Base-by-base conservation (phyloP, 2,797 vertebrate genomes). In the Chanos chanos region DNA sequence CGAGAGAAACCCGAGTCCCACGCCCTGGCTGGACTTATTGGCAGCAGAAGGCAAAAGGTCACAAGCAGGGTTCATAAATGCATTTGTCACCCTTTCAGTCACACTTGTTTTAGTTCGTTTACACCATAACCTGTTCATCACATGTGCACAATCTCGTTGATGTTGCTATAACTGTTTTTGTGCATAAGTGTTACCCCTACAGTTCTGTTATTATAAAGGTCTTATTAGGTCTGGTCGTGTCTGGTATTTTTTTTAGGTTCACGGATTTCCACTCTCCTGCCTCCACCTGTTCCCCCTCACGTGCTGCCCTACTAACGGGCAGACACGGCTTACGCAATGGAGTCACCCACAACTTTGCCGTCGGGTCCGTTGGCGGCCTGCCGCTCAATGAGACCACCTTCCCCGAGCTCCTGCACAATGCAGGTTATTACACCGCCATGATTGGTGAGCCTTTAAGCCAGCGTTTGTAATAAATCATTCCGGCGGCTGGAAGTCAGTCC, bases 231-330 rank as follows among this genome's bases (percentile, higher is more conserved):
- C 2, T 4, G 16, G 2, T 44, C 5, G 16, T 55, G 49, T 47
- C n/a, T 28, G 3, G 21, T 45, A 7, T 13, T 50, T 47, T 3
- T 2, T 9, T 7, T 75, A 99, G 97, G 74, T 89, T 99, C 1
- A 87, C 89, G 72, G 95, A 99, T 67, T 99, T 98, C 78, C 97
- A 99, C 51, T 89, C 96, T 0, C 93, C 94, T 0, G 94, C 96
- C 0, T 99, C 97, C 9, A 96, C 94, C 8, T 99, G 97, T 77
- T 98, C 96, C 0, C 97, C 97, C 0, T 99, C 97, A 19, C 90
- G 97, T 0, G 97, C 97, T 12, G 89, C 95, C 7, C 79, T 99
- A 72, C 90, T 99, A 43, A 99, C 97, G 0, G 95, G 95, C 2
- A 90, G 96, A 10, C 91, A 97, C 0, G 95, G 97, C 1, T 82